Base-by-base conservation (phyloP, 2,888 invertebrate genomes). In the Orthosia incerta region DNA sequence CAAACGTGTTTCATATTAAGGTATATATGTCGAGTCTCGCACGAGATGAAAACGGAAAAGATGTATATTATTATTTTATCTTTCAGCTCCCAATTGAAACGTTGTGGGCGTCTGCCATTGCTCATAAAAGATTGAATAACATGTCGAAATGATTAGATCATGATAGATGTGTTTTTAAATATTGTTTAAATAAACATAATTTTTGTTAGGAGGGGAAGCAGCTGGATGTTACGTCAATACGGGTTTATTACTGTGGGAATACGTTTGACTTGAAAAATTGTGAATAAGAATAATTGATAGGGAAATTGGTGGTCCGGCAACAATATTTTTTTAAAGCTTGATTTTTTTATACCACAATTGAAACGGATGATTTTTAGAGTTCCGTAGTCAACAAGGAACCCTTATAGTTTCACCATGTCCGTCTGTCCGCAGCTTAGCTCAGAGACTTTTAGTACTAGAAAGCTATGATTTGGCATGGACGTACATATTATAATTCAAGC, bases 161-260 rank as follows among this genome's bases (percentile, higher is more conserved):
- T 75, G 80, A 83, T 68, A 75, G 57, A 80, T 81, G 57, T 84
- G 80, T 81, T 81, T 64, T 71, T 66, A 60, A 83, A 80, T 80
- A 65, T 79, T 65, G 39, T 84, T 80, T 59, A 71, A 71, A 75
- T 68, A 84, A 81, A 84, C 76, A 79, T 15, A 31, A 11, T 23
- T 60, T 48, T 23, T 67, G 26, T 26, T 23, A 4, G 2, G 13
- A 83, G 20, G 50, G n/a, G 13, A 56, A 51, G 9, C 80, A 80
- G 65, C 80, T 80, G 80, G 62, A 0, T 0, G 2, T 62, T 50
- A 48, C 81, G 64, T 75, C 76, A 71, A 4, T 51, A 23, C 7
- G 16, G 26, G 50, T 51, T 48, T 60, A 63, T 66, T 20, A 39
- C 16, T 48, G 0, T 56, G 16, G 20, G 4, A 3, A 20, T 26